Base-by-base conservation (phyloP, 2,797 vertebrate species). In the Rhincodon typus region DNA sequence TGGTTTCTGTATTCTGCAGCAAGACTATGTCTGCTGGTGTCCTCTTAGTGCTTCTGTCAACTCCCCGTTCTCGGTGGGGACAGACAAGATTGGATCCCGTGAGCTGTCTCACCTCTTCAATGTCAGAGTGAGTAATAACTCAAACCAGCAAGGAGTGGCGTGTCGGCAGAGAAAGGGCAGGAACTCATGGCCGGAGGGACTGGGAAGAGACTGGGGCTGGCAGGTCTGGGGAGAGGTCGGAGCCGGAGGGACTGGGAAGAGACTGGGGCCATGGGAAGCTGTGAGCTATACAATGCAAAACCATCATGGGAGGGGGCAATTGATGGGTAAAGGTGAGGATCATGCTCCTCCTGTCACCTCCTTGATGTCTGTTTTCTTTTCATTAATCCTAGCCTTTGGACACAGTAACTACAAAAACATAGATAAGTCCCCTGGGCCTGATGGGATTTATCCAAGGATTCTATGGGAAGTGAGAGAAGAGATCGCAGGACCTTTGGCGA, bases 231-330 rank as follows among this genome's bases (percentile, higher is more conserved):
- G 82, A 50, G 17, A 30, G 2, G 38, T 30, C 79, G 3, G 10
- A 6, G 25, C 23, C 21, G 42, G 82, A 21, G 38, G 67, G 23
- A 15, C 27, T 66, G 8, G 30, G 0, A 0, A 15, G 2, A 17
- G 13, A 2, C 1, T 0, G 1, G 67, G 1, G 19, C 3, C 5
- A 12, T 38, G 0, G 10, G 17, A 17, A 38, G 23, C 12, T 0
- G 2, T 50, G 79, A 13, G 57, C 57, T 62, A 8, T 62, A 8
- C 0, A 10, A 10, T 62, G 57, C 10, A 12, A 62, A 62, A 62
- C 0, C 57, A 8, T 10, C 12, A 62, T 62, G 21, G 13, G 50
- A 15, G 8, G 87, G 53, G 21, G 23, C 1, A 34, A 2, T 27
- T 0, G 27, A 30, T 30, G 4, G 66, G 25, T n/a, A 6, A 12